phyloP scores from a whole-genome alignment of 2,113 vertebrate genomes.

The Onychostoma macrolepis region DNA sequence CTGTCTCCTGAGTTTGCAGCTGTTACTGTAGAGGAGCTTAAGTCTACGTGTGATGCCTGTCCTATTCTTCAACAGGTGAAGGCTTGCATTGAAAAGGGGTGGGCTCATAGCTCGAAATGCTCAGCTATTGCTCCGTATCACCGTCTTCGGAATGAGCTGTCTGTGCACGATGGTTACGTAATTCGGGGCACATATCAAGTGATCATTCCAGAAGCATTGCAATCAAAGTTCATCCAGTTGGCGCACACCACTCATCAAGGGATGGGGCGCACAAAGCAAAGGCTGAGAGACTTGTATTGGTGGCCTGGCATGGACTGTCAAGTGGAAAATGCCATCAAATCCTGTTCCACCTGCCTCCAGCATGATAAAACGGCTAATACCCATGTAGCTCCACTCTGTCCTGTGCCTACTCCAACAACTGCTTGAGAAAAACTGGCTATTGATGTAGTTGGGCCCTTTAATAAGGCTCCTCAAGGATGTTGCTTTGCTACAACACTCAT shows the following conservation, averaged over 20 bases:
- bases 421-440: constrained; percentile 44
- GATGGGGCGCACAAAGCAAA: constrained; percentile 33
- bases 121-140: neutral
- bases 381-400: neutral
- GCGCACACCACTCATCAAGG: constrained; percentile 33
- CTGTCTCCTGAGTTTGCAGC: constrained; percentile 13
- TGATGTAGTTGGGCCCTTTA: constrained; percentile 21
- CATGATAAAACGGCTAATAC: constrained; percentile 36
- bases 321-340: constrained; percentile 27
- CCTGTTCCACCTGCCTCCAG: constrained; percentile 8
- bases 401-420: constrained; percentile 20
- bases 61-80: neutral
- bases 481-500: constrained; percentile 31
- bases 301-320: constrained; percentile 26
- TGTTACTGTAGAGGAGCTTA: neutral
- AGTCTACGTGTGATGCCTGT: constrained; percentile 13
- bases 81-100: neutral
- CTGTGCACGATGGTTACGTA: neutral
- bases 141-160: neutral
- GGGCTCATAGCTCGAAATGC: neutral
- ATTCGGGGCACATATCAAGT: neutral
- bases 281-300: constrained; percentile 35
- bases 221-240: constrained; percentile 4
- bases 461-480: neutral
- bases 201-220: neutral